phyloP scores from a whole-genome alignment of 2,797 vertebrate genomes.

The Melanotaenia parkinsoni region DNA sequence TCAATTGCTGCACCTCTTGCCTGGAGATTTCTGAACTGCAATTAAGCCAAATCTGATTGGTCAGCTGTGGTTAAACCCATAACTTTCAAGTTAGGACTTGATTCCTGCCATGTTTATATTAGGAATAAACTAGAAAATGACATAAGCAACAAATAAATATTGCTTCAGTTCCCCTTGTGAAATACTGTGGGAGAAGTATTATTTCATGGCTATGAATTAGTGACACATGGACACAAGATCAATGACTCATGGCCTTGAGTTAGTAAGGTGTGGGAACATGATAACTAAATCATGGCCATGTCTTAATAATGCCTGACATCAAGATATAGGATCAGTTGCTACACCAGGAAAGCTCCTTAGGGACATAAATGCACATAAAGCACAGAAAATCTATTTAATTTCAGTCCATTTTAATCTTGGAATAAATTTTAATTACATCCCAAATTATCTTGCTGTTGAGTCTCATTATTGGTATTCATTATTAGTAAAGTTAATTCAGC shows the following conservation, averaged over 20 bases:
- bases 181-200: background rate
- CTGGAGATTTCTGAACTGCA: constrained; percentile 14
- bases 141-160: background rate
- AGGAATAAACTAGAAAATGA: background rate
- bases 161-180: background rate
- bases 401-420: background rate
- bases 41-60: constrained; percentile 14
- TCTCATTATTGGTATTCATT: constrained; percentile 12
- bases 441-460: background rate
- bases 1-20: constrained; percentile 39
- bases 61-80: background rate
- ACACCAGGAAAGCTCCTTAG: background rate
- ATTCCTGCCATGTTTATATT: background rate
- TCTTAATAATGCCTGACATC: constrained; percentile 3
- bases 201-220: background rate
- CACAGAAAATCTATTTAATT: constrained; percentile 10
- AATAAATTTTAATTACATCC: constrained; percentile 11
- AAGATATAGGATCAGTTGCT: background rate
- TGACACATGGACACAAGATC: background rate
- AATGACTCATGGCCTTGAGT: constrained; percentile 1
- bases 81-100: constrained; percentile 19
- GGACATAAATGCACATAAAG: constrained; percentile 1
- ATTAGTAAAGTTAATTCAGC: constrained; percentile 13
- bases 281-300: constrained; percentile 8
- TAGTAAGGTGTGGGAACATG: background rate